These are phyloP conservation scores for Psittacus erithacus DNA, from an alignment of 2,113 vertebrate genomes.

Conservation along the genomic window DNA sequence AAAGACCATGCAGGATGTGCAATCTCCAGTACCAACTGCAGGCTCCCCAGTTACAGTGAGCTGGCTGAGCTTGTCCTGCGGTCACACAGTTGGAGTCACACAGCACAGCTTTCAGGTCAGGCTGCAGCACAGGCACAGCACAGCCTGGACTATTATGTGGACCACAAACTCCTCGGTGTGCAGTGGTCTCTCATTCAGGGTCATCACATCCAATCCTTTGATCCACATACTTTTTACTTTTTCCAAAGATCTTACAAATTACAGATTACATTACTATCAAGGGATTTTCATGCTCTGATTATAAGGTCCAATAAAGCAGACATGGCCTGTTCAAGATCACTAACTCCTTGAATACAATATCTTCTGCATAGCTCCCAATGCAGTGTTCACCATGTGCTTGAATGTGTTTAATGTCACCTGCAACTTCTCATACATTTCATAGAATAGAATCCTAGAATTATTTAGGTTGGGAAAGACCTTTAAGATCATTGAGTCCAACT, in stretches of 20 bases:
- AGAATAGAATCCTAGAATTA: not conserved
- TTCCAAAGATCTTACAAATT: not conserved
- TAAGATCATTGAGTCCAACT: not conserved
- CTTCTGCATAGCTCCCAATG: not conserved
- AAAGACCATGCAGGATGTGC: not conserved
- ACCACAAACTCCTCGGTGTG: not conserved
- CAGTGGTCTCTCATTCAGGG: not conserved
- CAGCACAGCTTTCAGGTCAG: not conserved
- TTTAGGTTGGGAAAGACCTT: not conserved
- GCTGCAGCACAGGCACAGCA: not conserved
- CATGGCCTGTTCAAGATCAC: not conserved
- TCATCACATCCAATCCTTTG: not conserved
- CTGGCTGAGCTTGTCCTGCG: not conserved
- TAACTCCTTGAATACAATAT: no score
- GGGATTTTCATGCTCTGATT: not conserved
- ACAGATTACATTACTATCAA: not conserved
- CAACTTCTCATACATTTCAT: not conserved
- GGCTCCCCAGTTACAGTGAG: no score
- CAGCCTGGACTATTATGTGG: not conserved
- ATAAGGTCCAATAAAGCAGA: not conserved
- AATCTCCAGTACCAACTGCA: not conserved
- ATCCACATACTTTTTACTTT: not conserved
- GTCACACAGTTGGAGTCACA: accelerated
- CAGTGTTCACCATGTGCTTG: not conserved
- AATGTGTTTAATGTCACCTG: not conserved